Base-by-base conservation (phyloP, 92 coral and sea anemone species). In the Bergia sp. region DNA sequence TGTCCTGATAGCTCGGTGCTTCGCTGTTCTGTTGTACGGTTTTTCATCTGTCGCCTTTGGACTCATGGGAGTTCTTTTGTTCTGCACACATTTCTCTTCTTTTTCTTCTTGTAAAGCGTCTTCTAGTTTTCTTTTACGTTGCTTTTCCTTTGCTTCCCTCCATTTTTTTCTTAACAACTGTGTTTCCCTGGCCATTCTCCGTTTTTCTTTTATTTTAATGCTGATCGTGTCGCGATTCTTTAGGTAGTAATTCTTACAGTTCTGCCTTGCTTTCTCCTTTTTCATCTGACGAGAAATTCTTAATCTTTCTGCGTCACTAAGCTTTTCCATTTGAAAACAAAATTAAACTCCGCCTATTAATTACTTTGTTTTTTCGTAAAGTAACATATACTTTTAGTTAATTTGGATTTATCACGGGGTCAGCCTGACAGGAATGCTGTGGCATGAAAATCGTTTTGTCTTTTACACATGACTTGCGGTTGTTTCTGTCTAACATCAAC, bases 1-100 rank as follows among this genome's bases (percentile, higher is more conserved):
- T 47, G 82, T 18, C 40, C 82, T 49, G 82, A 78, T n/a, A 78
- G 82, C 82, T 78, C 65, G 38, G 64, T 77, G 82, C 66, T 29
- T 78, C 16, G 82, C 82, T 78, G 65, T 78, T 78, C 82, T 78
- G 82, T 47, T 43, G 6, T 47, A 78, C 29, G 81, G 81, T 40
- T 77, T 77, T 77, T 2, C 21, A n/a, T 7, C 82, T 78, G 82
- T 45, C 10, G 16, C 61, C 61, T 78, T 78, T 78, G 36, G 50
- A 5, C 55, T 77, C 55, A 2, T 2, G 55, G 3, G 1, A 53
- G 58, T 12, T 53, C 15, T 53, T 11, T 53, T 53, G 2, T 53
- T 10, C 13, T 53, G 58, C 58, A 53, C 58, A 53, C 58, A 8
- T 12, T 53, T 53, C 58, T 53, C 58, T 53, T 45, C 82, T 21